Evolutionary conservation across 2,113 vertebrate species (phyloP).

Genomic region (Menura novaehollandiae): DNA sequence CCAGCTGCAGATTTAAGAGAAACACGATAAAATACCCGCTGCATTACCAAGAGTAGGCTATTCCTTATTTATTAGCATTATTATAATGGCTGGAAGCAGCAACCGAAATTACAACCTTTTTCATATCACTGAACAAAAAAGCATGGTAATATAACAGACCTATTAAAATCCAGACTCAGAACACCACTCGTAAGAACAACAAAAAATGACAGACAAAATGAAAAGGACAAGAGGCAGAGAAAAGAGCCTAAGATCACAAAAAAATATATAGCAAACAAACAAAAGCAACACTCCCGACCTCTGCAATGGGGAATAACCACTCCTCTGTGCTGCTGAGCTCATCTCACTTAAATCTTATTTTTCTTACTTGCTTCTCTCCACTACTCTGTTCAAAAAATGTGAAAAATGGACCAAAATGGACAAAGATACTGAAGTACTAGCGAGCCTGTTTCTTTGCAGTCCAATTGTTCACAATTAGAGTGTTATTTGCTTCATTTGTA

Average conservation of each 20-base stretch:
- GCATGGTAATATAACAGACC: neutral
- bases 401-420: neutral
- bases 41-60: neutral
- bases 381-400: neutral
- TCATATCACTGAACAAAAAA: neutral
- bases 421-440: neutral
- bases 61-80: neutral
- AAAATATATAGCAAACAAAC: neutral
- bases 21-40: neutral
- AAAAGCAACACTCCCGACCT: neutral
- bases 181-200: neutral
- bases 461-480: neutral
- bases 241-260: neutral
- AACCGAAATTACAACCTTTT: neutral
- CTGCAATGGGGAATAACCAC: neutral
- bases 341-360: neutral
- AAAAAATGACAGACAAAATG: neutral
- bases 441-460: neutral
- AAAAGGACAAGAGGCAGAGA: neutral
- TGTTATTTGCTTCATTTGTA: neutral
- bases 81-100: neutral
- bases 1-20: neutral
- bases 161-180: constrained; percentile 7
- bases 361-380: neutral
- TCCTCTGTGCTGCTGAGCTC: neutral